Evolutionary conservation across 2,888 invertebrate genomes (phyloP).

Genomic region (Saturnia pavonia): DNA sequence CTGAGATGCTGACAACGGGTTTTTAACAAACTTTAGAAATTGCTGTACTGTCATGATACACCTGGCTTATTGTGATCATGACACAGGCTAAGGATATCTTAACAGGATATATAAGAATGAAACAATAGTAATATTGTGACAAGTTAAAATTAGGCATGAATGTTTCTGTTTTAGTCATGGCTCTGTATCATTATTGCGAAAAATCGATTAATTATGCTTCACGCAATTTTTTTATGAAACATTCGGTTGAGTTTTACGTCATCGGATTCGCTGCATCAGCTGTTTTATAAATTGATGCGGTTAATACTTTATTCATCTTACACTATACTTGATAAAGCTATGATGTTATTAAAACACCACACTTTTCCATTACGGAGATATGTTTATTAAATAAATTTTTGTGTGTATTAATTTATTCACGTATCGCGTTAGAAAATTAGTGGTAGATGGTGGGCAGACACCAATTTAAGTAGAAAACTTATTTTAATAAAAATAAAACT

Average conservation of each 20-base stretch:
- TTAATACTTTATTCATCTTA: neutral
- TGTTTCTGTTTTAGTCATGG: slow-evolving; percentile 9
- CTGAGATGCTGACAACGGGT: neutral
- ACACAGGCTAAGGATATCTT: neutral
- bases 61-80: neutral
- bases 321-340: too few relatives aligned
- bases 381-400: too few relatives aligned
- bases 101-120: too few relatives aligned
- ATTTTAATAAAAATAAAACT: neutral
- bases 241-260: slow-evolving; percentile 34
- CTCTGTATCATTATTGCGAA: slow-evolving; percentile 10
- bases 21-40: neutral
- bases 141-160: neutral
- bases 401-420: too few relatives aligned
- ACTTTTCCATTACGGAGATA: too few relatives aligned
- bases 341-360: too few relatives aligned
- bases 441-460: neutral
- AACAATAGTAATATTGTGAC: slow-evolving; percentile 1
- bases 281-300: slow-evolving; percentile 43
- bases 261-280: slow-evolving; percentile 38
- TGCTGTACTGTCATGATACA: neutral
- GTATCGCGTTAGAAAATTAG: too few relatives aligned
- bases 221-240: slow-evolving; percentile 8
- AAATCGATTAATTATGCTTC: slow-evolving; percentile 17
- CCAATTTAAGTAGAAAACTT: neutral